These are phyloP conservation scores for Drosophila ustulata DNA, from an alignment of 2,888 invertebrate species.

Conservation along the genomic window DNA sequence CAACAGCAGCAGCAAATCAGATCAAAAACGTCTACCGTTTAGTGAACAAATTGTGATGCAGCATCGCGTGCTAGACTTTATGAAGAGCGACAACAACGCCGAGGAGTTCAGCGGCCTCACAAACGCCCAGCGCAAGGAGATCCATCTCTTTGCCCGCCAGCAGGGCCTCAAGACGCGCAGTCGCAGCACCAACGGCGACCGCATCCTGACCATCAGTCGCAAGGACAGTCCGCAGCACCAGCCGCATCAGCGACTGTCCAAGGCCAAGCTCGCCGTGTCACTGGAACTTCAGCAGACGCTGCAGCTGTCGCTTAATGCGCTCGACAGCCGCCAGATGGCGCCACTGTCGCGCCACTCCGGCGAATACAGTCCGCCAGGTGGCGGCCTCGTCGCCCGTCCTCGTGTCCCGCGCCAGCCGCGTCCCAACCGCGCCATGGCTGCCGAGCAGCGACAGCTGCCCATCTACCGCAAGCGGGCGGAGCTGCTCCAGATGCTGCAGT, in stretches of 20 bases:
- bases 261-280: background rate
- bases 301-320: background rate
- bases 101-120: slow-evolving; percentile 56
- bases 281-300: background rate
- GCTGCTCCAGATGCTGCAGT: slow-evolving; percentile 59
- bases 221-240: slow-evolving; percentile 20
- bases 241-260: background rate
- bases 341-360: background rate
- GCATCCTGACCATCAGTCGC: slow-evolving; percentile 70
- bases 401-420: slow-evolving; percentile 70
- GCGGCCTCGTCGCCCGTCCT: slow-evolving; percentile 40
- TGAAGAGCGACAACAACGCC: slow-evolving; percentile 55
- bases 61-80: slow-evolving; percentile 64
- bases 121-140: slow-evolving; percentile 68
- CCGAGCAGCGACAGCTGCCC: slow-evolving; percentile 71
- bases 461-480: slow-evolving; percentile 66
- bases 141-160: slow-evolving; percentile 68
- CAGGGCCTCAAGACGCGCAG: slow-evolving; percentile 75
- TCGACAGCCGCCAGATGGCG: background rate
- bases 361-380: background rate
- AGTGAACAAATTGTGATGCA: slow-evolving; percentile 45
- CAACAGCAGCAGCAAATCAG: background rate
- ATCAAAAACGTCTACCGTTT: background rate
- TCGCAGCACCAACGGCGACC: slow-evolving; percentile 53
- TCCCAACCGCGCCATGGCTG: slow-evolving; percentile 41